Evolutionary conservation across 2,888 invertebrate species (phyloP).

Genomic region (Andrena bucephala): DNA sequence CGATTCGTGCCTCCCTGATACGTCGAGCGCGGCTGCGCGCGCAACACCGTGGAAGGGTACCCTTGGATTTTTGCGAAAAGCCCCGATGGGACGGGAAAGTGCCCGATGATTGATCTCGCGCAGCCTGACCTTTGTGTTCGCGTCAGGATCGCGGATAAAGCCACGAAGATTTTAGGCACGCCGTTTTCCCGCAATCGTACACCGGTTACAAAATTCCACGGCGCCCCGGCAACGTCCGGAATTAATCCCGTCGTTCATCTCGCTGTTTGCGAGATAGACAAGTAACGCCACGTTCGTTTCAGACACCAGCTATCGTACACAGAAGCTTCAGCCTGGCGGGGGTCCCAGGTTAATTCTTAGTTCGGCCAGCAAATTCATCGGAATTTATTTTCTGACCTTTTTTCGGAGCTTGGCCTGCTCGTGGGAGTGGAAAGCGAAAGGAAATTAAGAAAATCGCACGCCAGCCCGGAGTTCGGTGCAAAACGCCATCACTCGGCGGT

Average conservation of each 20-base stretch:
- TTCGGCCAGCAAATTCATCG: background rate
- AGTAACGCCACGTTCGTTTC: background rate
- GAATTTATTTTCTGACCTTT: no score
- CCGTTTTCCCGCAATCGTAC: background rate
- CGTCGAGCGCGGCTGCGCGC: constrained; percentile 25
- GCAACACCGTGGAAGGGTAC: constrained; percentile 20
- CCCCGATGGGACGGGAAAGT: constrained; percentile 34
- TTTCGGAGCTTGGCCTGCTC: background rate
- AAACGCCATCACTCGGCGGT: constrained; percentile 54
- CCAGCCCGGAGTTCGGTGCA: constrained; percentile 56
- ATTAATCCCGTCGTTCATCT: constrained; percentile 27
- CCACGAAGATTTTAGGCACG: background rate
- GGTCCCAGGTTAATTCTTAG: background rate
- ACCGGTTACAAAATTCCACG: constrained; percentile 19
- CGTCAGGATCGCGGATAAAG: background rate
- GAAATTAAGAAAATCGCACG: constrained; percentile 57
- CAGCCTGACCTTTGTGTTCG: constrained; percentile 26
- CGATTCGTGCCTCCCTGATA: constrained; percentile 49
- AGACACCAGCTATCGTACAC: background rate
- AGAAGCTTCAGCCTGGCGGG: background rate
- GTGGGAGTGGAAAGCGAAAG: constrained; percentile 48
- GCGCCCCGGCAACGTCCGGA: constrained; percentile 1
- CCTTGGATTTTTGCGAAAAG: constrained; percentile 20
- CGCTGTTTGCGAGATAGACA: constrained; percentile 5
- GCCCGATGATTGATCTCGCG: constrained; percentile 30